These are phyloP conservation scores for Coenonympha arcania DNA, from an alignment of 2,888 invertebrate species.

Conservation along the genomic window DNA sequence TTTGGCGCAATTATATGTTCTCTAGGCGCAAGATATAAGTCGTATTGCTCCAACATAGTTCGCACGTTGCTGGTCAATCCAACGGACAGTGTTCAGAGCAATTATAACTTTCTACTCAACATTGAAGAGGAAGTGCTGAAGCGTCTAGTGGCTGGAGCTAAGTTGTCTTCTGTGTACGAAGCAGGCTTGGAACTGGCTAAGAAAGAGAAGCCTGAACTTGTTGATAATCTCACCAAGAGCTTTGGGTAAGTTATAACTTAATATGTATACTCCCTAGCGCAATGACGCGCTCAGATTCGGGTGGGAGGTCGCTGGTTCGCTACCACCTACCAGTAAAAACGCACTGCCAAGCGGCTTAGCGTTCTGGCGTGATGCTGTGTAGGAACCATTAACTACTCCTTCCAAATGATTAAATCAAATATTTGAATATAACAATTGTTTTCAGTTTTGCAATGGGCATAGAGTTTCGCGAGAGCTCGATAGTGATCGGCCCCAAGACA, in stretches of 20 bases:
- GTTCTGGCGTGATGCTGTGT: too few species aligned
- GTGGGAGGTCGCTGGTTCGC: too few species aligned
- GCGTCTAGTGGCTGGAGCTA: slow-evolving; percentile 84
- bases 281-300: too few species aligned
- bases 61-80: slow-evolving; percentile 98
- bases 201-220: slow-evolving; percentile 86
- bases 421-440: not conserved
- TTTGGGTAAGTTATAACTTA: slow-evolving; percentile 78
- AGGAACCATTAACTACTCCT: too few species aligned
- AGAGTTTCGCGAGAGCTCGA: slow-evolving; percentile 96
- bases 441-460: slow-evolving; percentile 94
- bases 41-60: slow-evolving; percentile 98
- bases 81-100: slow-evolving; percentile 81
- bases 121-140: slow-evolving; percentile 93
- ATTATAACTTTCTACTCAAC: slow-evolving; percentile 92
- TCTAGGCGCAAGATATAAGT: slow-evolving; percentile 95
- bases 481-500: slow-evolving; percentile 93
- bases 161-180: slow-evolving; percentile 91
- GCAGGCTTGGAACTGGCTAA: slow-evolving; percentile 86
- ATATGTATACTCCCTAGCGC: not conserved
- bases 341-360: too few species aligned
- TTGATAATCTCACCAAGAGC: slow-evolving; percentile 93
- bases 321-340: too few species aligned
- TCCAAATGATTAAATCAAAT: too few species aligned
- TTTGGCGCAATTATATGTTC: slow-evolving; percentile 97